Base-by-base conservation (phyloP, 2,113 vertebrate genomes). In the Stegastes partitus region DNA sequence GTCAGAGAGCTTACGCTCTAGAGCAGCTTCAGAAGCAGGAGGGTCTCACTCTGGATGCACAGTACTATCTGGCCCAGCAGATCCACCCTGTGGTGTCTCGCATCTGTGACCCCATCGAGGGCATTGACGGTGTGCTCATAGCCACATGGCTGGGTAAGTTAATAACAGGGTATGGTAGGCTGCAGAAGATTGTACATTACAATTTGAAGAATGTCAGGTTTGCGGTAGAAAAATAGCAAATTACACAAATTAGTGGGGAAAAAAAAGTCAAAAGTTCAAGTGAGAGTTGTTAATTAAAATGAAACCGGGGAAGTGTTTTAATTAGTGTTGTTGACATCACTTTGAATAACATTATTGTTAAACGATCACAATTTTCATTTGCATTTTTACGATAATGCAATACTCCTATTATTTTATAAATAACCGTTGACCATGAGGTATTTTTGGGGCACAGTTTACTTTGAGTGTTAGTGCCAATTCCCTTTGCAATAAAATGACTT, bases 11-110 rank as follows among this genome's bases (percentile, higher is more conserved):
- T 2, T 99, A 99, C 39, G 96, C 97, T 63, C 93, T 95, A 5
- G 97, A 99, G 85, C 98, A 98, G 92, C 96, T 99, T 70, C 96
- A 97, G 92, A 99, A 99, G 90, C 97, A 97, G 92, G 94, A 93
- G 22, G 95, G 82, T 81, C 95, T 99, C 87, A 91, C 51, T 68
- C 70, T 99, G 79, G 98, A 99, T 90, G 96, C 93, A 6, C 97
- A 99, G 79, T 99, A 99, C 92, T 99, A 99, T 92, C 94, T 99
- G 82, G 96, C 97, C 62, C 97, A 99, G 89, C 98, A 99, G 90
- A 87, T 99, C 73, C 97, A 99, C 88, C 98, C 98, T 4, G 98
- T 99, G 37, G 97, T 99, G 91, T 95, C 96, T 89, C 95, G 98
- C 51, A 99, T 99, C 86, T 99, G 98, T 86, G 96, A 99, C 34